Evolutionary conservation across 2,888 invertebrate species (phyloP).

Genomic region (Lasioglossum vierecki): DNA sequence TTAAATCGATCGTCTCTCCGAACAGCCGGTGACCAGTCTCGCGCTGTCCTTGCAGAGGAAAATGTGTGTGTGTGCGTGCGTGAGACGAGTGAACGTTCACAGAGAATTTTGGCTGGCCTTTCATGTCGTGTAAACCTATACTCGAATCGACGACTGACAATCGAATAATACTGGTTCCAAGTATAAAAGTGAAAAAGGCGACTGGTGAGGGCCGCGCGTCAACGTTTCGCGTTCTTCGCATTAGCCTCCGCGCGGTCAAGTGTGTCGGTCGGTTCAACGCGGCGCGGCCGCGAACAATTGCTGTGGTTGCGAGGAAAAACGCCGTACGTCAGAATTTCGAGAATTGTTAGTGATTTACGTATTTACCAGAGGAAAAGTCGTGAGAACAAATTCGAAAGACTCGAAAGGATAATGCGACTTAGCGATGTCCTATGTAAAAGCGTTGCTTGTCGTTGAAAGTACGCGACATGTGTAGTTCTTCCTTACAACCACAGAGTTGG

Average conservation of each 20-base stretch:
- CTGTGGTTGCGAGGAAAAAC: too few species aligned
- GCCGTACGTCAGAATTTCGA: too few species aligned
- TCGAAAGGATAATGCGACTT: too few species aligned
- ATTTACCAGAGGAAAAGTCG: too few species aligned
- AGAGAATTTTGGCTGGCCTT: neutral
- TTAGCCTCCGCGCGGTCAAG: neutral
- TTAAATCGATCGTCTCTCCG: neutral
- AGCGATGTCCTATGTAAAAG: too few species aligned
- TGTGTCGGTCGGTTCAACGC: constrained; percentile 19
- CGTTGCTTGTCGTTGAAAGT: too few species aligned
- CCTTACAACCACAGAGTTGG: neutral
- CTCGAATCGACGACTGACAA: constrained; percentile 25
- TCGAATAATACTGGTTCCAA: constrained; percentile 49
- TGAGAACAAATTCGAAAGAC: too few species aligned
- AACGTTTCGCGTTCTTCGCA: neutral
- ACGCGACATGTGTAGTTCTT: too few species aligned
- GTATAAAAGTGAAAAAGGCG: constrained; percentile 75
- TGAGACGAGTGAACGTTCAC: neutral
- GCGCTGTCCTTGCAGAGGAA: neutral
- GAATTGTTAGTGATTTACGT: too few species aligned
- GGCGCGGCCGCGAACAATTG: neutral
- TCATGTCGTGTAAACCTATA: neutral
- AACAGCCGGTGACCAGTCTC: neutral
- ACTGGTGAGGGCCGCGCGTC: neutral
- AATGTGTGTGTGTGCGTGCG: neutral